These are phyloP conservation scores for Hydrophis major DNA, from an alignment of 2,797 vertebrate species.

Conservation along the genomic window DNA sequence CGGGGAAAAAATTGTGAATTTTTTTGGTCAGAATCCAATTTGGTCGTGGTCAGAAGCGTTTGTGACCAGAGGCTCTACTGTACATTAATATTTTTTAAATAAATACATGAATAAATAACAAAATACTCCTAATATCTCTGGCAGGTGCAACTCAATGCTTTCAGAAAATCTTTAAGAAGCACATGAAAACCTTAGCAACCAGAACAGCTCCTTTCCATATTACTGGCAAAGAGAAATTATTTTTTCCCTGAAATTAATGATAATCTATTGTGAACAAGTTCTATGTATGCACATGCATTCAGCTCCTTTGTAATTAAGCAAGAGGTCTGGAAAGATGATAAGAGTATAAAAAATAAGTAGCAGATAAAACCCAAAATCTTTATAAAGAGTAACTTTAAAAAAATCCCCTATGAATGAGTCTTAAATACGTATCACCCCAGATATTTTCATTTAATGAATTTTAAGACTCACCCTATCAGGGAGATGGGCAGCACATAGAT, in stretches of 20 bases:
- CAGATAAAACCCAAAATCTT: not conserved
- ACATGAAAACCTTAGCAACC: not conserved
- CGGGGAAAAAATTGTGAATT: too few relatives aligned
- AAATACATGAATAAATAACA: not conserved
- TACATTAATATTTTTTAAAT: not conserved
- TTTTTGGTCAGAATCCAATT: too few relatives aligned
- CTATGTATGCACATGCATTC: not conserved
- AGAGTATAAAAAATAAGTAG: not conserved
- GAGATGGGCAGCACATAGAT: too few relatives aligned
- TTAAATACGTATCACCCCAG: not conserved
- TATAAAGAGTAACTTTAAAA: not conserved
- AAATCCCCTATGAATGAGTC: not conserved
- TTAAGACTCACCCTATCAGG: not conserved
- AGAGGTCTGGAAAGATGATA: not conserved
- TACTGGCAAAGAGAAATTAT: not conserved
- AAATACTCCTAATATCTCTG: not conserved
- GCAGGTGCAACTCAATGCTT: not conserved
- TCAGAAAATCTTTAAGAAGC: not conserved
- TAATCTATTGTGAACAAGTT: not conserved
- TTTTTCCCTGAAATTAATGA: not conserved
- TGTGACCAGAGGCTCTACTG: too few relatives aligned
- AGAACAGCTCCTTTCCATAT: not conserved
- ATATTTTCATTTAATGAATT: not conserved
- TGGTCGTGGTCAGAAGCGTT: too few relatives aligned
- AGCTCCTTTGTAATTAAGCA: not conserved